A percentile compares a stretch with the other conserved stretches of the same genome.
Conservation (phyloP, 2,888 invertebrate species). For the Gortyna flavago region DNA sequence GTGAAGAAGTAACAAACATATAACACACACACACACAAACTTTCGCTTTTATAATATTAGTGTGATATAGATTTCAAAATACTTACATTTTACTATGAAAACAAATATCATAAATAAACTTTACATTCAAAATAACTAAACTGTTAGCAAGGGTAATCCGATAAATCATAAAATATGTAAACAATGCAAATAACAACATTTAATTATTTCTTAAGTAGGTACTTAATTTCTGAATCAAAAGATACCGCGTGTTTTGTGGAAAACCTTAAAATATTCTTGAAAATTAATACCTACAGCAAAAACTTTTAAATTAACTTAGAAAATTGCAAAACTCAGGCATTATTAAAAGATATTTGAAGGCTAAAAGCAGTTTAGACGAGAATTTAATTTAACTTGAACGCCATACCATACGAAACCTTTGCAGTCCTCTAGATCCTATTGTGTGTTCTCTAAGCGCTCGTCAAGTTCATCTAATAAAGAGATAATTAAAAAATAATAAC, state of each 20-base stretch:
- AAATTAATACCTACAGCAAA: background rate
- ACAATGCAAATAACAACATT: background rate
- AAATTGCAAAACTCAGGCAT: constrained; percentile 3
- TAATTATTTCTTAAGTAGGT: background rate
- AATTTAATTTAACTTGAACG: background rate
- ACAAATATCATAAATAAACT: background rate
- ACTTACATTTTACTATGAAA: background rate
- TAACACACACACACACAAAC: too few species aligned
- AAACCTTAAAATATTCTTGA: background rate
- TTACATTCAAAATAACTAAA: background rate
- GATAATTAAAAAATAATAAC: too few species aligned
- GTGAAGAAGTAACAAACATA: too few species aligned
- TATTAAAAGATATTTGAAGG: constrained; percentile 4
- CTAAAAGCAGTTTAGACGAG: background rate
- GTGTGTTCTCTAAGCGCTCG: background rate
- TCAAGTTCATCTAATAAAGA: background rate
- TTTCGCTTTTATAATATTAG: too few species aligned
- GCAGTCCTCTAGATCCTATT: background rate
- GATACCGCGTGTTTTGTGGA: background rate
- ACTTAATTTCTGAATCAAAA: background rate
- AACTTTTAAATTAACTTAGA: constrained; percentile 16
- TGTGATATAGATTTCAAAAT: background rate
- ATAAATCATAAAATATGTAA: too few species aligned
- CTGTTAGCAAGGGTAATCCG: background rate
- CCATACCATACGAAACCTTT: background rate